Base-by-base conservation (phyloP, 1,140 invertebrate genomes). In the Procambarus clarkii region DNA sequence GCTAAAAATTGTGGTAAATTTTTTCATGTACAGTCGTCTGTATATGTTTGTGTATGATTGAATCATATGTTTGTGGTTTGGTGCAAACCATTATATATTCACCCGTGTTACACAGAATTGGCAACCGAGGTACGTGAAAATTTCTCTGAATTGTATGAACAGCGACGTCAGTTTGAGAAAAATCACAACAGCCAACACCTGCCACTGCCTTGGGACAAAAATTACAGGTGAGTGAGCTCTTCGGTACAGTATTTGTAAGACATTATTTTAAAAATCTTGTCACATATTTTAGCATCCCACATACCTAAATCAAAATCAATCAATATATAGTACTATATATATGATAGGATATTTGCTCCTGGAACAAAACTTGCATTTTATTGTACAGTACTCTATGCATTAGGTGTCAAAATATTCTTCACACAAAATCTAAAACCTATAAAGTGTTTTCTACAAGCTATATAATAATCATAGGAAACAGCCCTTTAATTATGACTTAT, bases 61-160 rank as follows among this genome's bases (percentile, higher is more conserved):
- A 34, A 34, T 34, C 34, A 34, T 34, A 34, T 34, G 34, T 34
- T 34, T 34, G 34, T 34, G 34, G 34, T 34, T 34, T 34, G 34
- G 34, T 34, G 34, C 34, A 34, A 34, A 34, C 34, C 34, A 34
- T 34, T 34, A 34, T 34, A 34, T 58, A 46, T 80, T 80, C 44
- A 58, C 15, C 7, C 3, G 18, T 15, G n/a, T 11, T 7, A 7
- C 21, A 18, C 18, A 71, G 69, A 71, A 11, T 79, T 79, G 46
- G 78, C 78, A 79, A 24, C 78, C 18, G 46, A 79, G 50, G 78
- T 79, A 46, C 78, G 78, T 9, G 78, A 79, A 48, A 79, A 79
- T 7, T 79, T 79, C n/a, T 54, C 45, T 2, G 44, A 79, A 15
- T 79, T 79, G 46, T 48, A 79, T 48, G 7, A 8, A 48, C 45